Conservation (phyloP, 1,140 invertebrate genomes). For the Geopemphigus sp. region DNA sequence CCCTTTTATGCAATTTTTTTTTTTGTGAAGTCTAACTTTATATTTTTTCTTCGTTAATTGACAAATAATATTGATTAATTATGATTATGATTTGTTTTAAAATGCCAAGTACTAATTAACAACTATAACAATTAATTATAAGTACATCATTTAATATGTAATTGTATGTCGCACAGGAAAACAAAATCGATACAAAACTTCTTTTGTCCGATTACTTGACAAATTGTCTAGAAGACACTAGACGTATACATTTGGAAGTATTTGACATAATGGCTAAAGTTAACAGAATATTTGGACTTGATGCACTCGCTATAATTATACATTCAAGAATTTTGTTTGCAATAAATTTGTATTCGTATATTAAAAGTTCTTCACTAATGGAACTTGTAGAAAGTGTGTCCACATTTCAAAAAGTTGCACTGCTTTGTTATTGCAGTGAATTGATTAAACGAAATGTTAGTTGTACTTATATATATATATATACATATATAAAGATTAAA, state of each 20-base stretch:
- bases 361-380: conserved; percentile 20
- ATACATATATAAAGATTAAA: not conserved
- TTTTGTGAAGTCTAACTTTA: not conserved
- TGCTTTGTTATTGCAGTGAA: conserved; percentile 41
- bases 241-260: conserved; percentile 27
- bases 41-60: not conserved
- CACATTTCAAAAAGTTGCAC: conserved; percentile 31
- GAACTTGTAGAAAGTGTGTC: conserved; percentile 23
- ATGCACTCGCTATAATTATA: conserved; percentile 18
- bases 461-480: not conserved
- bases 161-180: conserved; percentile 18
- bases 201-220: conserved; percentile 34
- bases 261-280: conserved; percentile 29
- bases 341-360: conserved; percentile 34
- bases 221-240: conserved; percentile 36
- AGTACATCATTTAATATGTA: conserved; percentile 4
- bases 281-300: conserved; percentile 25
- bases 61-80: not conserved
- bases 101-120: not conserved
- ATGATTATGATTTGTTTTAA: not conserved
- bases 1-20: not conserved
- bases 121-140: not conserved
- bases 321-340: conserved; percentile 38
- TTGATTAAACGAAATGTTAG: conserved; percentile 42
- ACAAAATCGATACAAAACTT: conserved; percentile 35